phyloP scores from a whole-genome alignment of 2,113 vertebrate genomes.

The Paraplagusia blochii region DNA sequence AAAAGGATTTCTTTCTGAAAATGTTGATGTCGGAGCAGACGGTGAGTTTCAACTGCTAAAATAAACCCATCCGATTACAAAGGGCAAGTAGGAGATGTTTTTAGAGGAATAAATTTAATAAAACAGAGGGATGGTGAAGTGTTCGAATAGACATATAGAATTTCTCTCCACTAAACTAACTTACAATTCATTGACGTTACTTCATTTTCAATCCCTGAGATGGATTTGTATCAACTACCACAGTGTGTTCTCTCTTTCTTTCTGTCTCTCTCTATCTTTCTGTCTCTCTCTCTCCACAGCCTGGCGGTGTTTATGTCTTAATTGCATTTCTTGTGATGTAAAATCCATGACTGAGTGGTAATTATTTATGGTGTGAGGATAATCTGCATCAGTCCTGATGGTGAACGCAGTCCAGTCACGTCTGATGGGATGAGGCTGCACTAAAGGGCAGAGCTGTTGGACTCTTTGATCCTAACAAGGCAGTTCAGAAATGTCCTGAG shows the following conservation, averaged over 20 bases:
- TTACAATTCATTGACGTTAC: background rate
- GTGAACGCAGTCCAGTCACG: constrained; percentile 51
- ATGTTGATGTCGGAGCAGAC: too few relatives aligned
- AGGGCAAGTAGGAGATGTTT: too few relatives aligned
- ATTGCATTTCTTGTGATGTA: constrained; percentile 17
- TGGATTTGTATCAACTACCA: constrained; percentile 21
- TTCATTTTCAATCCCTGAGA: constrained; percentile 9
- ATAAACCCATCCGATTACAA: too few relatives aligned
- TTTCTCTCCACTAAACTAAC: too few relatives aligned
- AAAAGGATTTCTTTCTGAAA: too few relatives aligned
- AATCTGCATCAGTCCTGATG: constrained; percentile 36
- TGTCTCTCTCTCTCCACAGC: constrained; percentile 8
- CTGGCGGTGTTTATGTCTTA: constrained; percentile 12
- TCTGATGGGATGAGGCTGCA: constrained; percentile 34
- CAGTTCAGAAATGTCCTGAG: constrained; percentile 46
- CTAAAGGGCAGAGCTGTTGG: constrained; percentile 30
- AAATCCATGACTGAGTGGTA: constrained; percentile 43
- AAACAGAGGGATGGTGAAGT: too few relatives aligned
- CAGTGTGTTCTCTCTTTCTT: constrained; percentile 3
- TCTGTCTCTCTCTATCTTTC: too few relatives aligned
- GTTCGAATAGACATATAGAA: too few relatives aligned
- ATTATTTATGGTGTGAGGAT: constrained; percentile 46
- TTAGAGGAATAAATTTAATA: too few relatives aligned
- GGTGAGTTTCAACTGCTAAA: too few relatives aligned
- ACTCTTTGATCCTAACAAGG: constrained; percentile 65